phyloP scores from a whole-genome alignment of 2,113 vertebrate genomes.

The Stegostoma tigrinum region DNA sequence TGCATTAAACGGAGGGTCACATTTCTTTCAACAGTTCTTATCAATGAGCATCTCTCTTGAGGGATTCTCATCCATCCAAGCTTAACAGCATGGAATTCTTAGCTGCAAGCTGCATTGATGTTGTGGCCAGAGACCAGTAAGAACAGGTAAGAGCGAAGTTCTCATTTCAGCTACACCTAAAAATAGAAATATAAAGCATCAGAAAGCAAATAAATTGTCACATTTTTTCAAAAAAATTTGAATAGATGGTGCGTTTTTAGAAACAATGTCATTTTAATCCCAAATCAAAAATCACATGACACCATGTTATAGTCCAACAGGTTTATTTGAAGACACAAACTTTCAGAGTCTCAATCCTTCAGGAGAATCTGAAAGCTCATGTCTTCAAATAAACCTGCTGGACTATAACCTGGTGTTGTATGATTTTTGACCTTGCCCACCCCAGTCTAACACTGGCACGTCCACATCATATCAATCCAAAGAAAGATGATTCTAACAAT shows the following conservation, averaged over 20 bases:
- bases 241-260: too few species aligned
- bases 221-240: background rate
- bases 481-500: background rate
- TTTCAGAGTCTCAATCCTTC: too few species aligned
- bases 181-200: background rate
- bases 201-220: background rate
- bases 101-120: background rate
- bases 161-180: background rate
- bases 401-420: too few species aligned
- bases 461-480: background rate
- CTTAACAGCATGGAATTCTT: background rate
- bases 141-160: background rate
- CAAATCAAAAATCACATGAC: background rate
- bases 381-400: too few species aligned
- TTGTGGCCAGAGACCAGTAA: background rate
- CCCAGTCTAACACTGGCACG: too few species aligned
- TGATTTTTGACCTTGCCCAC: too few species aligned
- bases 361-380: too few species aligned
- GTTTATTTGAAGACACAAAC: too few species aligned
- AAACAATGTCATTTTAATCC: background rate
- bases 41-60: slow-evolving; percentile 19
- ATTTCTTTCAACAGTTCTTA: slow-evolving; percentile 21
- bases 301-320: too few species aligned
- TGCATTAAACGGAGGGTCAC: background rate
- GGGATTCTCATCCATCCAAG: background rate